Evolutionary conservation across 2,797 vertebrate species (phyloP).

Genomic region (Sitta carolinensis): DNA sequence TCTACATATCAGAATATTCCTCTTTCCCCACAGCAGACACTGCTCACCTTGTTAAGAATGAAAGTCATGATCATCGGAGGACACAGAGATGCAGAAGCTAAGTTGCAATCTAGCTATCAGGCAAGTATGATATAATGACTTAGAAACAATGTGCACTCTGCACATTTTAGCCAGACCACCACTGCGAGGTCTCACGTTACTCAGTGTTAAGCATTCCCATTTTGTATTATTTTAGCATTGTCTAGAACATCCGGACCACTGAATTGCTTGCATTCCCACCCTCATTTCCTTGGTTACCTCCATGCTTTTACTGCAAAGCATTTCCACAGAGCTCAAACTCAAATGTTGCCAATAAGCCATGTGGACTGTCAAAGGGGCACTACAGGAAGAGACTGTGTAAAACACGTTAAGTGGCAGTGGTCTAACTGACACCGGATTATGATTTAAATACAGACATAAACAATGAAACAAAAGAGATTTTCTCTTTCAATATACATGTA

Average conservation of each 20-base stretch:
- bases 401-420: accelerated
- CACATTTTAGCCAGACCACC: background rate
- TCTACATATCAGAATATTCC: background rate
- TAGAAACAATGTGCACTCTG: background rate
- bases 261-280: background rate
- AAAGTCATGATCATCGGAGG: background rate
- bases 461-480: background rate
- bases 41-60: background rate
- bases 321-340: background rate
- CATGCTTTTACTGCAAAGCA: background rate
- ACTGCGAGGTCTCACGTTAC: background rate
- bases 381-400: background rate
- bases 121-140: background rate
- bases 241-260: background rate
- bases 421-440: background rate
- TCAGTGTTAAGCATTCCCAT: background rate
- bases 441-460: background rate
- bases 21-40: background rate
- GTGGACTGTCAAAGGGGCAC: background rate
- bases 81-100: background rate
- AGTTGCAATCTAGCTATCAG: background rate
- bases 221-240: background rate
- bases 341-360: background rate
- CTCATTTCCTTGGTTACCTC: accelerated
- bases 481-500: background rate